A percentile compares a stretch with the other conserved stretches of the same genome.
phyloP scores from a whole-genome alignment of 2,113 vertebrate species.

The Pardalotus punctatus region DNA sequence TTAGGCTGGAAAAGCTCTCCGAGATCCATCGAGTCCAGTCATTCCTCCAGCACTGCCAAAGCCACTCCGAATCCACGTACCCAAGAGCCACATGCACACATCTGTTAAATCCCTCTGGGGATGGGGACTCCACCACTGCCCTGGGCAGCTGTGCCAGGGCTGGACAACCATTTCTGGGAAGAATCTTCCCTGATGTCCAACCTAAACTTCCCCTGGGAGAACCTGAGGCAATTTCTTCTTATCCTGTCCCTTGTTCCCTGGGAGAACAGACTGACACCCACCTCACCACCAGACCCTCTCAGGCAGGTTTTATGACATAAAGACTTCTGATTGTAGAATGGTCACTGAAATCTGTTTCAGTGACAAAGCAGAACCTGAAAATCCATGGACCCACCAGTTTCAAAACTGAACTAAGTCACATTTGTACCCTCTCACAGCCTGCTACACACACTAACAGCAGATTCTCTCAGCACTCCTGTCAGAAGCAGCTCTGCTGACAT shows the following conservation, averaged over 20 bases:
- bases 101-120: neutral
- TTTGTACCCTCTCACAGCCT: neutral
- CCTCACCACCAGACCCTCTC: neutral
- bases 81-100: accelerated
- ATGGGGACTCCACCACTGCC: neutral
- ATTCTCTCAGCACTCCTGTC: neutral
- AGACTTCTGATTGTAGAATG: neutral
- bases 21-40: neutral
- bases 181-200: neutral
- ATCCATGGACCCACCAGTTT: neutral
- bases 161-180: neutral
- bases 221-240: neutral
- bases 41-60: neutral
- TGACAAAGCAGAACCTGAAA: neutral
- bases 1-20: neutral
- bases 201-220: neutral
- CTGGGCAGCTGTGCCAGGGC: neutral
- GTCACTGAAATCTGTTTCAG: neutral
- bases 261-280: neutral
- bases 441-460: neutral
- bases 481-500: neutral
- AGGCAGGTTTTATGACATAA: neutral
- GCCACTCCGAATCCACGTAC: neutral
- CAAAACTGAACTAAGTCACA: neutral
- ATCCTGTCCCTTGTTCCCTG: neutral